These are phyloP conservation scores for Epinephelus moara DNA, from an alignment of 2,113 vertebrate genomes.

Conservation along the genomic window DNA sequence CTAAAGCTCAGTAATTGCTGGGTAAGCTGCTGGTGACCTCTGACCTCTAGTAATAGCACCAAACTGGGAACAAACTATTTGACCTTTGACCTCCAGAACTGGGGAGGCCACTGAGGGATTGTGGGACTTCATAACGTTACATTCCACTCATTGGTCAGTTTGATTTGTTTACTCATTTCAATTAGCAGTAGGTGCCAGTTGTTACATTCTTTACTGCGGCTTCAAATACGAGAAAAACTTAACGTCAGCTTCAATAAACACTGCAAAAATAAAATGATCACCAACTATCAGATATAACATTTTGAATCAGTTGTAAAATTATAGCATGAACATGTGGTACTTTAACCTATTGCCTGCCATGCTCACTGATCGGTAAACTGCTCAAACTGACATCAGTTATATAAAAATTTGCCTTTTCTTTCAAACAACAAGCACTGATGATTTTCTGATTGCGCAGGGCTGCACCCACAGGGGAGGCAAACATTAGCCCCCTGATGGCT, in stretches of 20 bases:
- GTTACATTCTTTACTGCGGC: conserved; percentile 26
- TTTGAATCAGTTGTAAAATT: background rate
- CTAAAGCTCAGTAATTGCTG: background rate
- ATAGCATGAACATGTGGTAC: background rate
- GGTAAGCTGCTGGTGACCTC: conserved; percentile 25
- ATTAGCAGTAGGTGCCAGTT: conserved; percentile 45
- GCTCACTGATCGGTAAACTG: background rate
- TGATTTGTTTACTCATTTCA: conserved; percentile 66
- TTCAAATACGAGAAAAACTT: background rate
- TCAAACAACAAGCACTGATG: background rate
- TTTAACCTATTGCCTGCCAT: background rate
- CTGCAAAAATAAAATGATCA: background rate
- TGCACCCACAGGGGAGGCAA: no score
- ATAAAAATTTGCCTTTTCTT: background rate
- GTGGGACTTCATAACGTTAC: conserved; percentile 52
- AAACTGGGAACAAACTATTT: conserved; percentile 69
- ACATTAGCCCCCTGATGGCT: no score
- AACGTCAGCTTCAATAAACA: no score
- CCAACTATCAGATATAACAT: background rate
- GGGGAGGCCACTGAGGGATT: conserved; percentile 64
- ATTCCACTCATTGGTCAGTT: conserved; percentile 65
- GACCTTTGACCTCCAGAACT: conserved; percentile 71
- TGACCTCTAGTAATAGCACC: conserved; percentile 43
- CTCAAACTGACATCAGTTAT: background rate
- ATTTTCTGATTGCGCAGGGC: background rate